Conservation (phyloP, 2,797 vertebrate species). For the Cuculus canorus region DNA sequence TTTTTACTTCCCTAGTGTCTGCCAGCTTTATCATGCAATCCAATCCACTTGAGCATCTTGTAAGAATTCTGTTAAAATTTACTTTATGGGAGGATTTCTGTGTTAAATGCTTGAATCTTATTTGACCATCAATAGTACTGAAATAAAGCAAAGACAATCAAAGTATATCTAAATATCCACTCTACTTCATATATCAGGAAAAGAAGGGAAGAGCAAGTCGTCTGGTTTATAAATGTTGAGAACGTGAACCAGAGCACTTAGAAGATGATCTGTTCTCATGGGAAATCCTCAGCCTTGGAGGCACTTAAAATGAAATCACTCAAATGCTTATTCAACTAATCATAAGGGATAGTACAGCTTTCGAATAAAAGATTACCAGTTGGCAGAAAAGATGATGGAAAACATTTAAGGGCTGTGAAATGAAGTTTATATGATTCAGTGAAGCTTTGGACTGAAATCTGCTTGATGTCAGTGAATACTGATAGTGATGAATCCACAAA, state of each 20-base stretch:
- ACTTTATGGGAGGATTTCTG: neutral
- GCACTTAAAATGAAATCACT: slow-evolving; percentile 18
- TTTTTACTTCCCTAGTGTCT: neutral
- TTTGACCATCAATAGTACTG: neutral
- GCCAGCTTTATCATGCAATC: neutral
- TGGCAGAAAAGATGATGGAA: slow-evolving; percentile 13
- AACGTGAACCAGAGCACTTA: neutral
- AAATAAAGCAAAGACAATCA: neutral
- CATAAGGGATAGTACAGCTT: neutral
- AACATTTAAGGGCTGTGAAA: neutral
- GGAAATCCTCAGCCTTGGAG: slow-evolving; percentile 23
- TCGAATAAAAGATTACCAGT: slow-evolving; percentile 8
- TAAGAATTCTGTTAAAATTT: slow-evolving; percentile 6
- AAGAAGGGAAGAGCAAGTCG: neutral
- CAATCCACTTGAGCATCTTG: neutral
- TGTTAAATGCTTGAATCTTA: neutral
- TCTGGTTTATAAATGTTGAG: neutral
- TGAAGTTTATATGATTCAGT: neutral
- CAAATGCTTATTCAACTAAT: slow-evolving; percentile 12
- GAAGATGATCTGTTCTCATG: slow-evolving; percentile 25
- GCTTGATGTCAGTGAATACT: neutral
- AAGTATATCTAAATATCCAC: neutral
- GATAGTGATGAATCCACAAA: neutral
- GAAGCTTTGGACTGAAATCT: slow-evolving; percentile 9
- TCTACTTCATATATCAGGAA: neutral